phyloP scores from a whole-genome alignment of 1,140 invertebrate genomes.

The Hestina assimilis region DNA sequence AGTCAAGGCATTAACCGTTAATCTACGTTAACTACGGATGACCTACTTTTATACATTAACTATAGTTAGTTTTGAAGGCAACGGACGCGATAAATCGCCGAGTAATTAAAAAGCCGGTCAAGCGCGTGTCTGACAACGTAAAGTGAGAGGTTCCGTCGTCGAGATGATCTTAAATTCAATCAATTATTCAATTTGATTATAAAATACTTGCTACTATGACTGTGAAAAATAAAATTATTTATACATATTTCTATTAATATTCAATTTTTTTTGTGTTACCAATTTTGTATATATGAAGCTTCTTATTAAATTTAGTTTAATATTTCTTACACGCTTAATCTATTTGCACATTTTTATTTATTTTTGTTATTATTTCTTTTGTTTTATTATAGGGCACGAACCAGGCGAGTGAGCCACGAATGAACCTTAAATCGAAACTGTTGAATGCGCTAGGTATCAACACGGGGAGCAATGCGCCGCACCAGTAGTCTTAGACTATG shows the following conservation, averaged over 20 bases:
- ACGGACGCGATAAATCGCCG: neutral
- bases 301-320: no score
- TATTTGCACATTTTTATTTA: constrained; percentile 55
- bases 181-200: no score
- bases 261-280: no score
- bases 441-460: constrained; percentile 78
- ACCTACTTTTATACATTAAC: neutral
- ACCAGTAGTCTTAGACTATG: constrained; percentile 64
- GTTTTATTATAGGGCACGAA: constrained; percentile 68
- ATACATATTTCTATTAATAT: no score
- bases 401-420: constrained; percentile 72
- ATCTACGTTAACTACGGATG: neutral
- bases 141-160: no score
- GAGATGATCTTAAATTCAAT: no score
- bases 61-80: neutral
- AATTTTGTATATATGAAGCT: no score
- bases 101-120: neutral
- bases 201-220: no score
- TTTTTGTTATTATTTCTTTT: constrained; percentile 57
- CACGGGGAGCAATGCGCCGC: constrained; percentile 65
- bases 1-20: neutral
- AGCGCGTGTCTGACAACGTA: neutral
- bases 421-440: constrained; percentile 78
- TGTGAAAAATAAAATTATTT: no score
- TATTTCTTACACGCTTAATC: neutral